Conservation (phyloP, 2,113 vertebrate species). For the Sinosuthora webbiana region DNA sequence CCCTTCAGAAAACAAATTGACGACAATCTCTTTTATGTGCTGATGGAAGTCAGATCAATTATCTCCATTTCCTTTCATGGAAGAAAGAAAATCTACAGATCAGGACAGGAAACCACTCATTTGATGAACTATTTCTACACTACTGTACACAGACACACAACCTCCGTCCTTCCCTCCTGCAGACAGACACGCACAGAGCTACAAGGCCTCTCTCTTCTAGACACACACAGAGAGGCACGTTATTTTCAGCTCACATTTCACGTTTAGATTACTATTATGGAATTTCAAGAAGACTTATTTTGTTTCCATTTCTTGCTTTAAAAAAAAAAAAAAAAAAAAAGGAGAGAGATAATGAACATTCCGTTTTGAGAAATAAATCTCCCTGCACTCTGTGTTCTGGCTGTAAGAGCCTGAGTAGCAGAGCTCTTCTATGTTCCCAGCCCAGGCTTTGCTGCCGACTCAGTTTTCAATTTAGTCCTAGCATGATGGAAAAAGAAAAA, state of each 20-base stretch:
- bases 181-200: background rate
- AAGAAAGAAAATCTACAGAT: slow-evolving; percentile 50
- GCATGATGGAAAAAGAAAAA: slow-evolving; percentile 28
- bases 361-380: background rate
- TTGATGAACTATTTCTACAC: slow-evolving; percentile 52
- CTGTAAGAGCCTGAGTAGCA: background rate
- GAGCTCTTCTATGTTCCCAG: slow-evolving; percentile 5
- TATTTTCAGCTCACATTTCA: slow-evolving; percentile 41
- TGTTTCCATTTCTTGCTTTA: background rate
- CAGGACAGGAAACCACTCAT: slow-evolving; percentile 54
- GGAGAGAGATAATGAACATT: background rate
- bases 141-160: background rate
- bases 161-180: background rate
- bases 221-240: background rate
- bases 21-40: slow-evolving; percentile 12
- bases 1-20: slow-evolving; percentile 26
- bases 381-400: background rate
- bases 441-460: slow-evolving; percentile 5
- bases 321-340: background rate
- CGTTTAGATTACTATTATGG: background rate
- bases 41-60: slow-evolving; percentile 54
- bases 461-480: slow-evolving; percentile 43
- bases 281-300: background rate
- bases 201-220: background rate
- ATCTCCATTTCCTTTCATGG: slow-evolving; percentile 57